A percentile compares a stretch with the other conserved stretches of the same genome.
phyloP scores from a whole-genome alignment of 2,113 vertebrate genomes.

The Promerops cafer region DNA sequence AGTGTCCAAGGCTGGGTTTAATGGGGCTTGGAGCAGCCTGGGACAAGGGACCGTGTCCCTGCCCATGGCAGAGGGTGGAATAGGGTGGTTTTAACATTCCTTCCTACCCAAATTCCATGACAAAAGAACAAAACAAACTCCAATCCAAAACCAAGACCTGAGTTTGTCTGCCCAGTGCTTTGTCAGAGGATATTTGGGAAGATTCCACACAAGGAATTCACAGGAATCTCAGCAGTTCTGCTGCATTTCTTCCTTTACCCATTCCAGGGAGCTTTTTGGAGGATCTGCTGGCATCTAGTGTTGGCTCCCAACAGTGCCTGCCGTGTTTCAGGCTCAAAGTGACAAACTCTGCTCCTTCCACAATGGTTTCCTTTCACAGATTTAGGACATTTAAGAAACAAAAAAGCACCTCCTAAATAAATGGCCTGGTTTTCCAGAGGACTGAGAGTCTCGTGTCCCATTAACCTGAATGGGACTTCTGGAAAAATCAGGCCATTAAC shows the following conservation, averaged over 20 bases:
- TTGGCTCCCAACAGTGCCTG: not conserved
- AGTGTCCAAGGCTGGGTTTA: not conserved
- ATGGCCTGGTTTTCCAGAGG: constrained; percentile 15
- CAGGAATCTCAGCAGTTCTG: not conserved
- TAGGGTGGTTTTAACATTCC: no score
- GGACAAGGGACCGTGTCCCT: not conserved
- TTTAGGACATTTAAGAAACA: not conserved
- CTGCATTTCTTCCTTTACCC: not conserved
- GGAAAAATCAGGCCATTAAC: constrained; percentile 33
- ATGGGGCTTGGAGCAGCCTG: not conserved
- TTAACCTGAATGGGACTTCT: constrained; percentile 48
- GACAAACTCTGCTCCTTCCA: not conserved
- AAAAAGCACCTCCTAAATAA: constrained; percentile 15
- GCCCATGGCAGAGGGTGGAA: fast-evolving
- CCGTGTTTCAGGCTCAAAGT: not conserved
- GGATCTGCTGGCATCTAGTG: constrained; percentile 42
- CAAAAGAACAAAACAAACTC: not conserved
- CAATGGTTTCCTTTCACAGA: not conserved
- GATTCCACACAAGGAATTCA: fast-evolving
- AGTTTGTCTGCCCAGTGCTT: not conserved
- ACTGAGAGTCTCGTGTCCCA: not conserved
- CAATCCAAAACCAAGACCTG: not conserved
- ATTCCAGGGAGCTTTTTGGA: not conserved
- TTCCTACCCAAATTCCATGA: fast-evolving
- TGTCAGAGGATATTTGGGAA: not conserved